Evolutionary conservation across 1,140 invertebrate species (phyloP), one percentile per base, ranked within the genome.

Genomic region (Nylanderia fulva): DNA sequence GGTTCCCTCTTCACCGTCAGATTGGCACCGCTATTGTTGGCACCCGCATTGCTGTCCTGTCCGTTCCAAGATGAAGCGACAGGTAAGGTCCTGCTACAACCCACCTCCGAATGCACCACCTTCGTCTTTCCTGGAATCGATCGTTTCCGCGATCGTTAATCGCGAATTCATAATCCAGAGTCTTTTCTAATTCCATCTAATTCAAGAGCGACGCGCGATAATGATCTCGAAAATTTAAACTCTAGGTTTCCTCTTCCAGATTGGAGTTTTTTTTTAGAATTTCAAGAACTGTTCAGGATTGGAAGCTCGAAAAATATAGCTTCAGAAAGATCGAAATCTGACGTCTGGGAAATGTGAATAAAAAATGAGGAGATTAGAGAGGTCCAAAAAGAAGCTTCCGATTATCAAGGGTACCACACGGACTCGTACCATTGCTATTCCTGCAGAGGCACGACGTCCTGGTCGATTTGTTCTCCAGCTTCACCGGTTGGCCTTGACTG

Each of bases 1-100:
- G 96, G 96, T 91, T 96, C 96, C 56, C 96, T 95, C 91, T 96
- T 96, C 9, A 96, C 95, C 60, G 93, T 83, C 29, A 45, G 66
- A n/a, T n/a, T 71, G 29, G 58, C 68, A 76, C 27, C 36, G 24
- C 61, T 85, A 56, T 89, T 92, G 71, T 76, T 91, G 45, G 85
- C 63, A 69, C 87, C 91, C 71, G 87, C 83, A 64, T 76, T 88
- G 2, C 71, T 56, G 33, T 93, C 92, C 80, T 93, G 93, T 2
- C 91, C 90, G 85, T 92, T 93, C 93, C 93, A 94, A 64, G 93
- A 94, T 72, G 93, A 93, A 8, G 91, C 93, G 29, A 94, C 91
- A 29, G 94, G 94, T 60, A 94, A 63, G 3, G 94, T 94, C 21
- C 94, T 92, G 88, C 94, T 94, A 82, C 94, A 94, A 58, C 94